A percentile compares a stretch with the other conserved stretches of the same genome.
Evolutionary conservation across 2,797 vertebrate genomes (phyloP).

Genomic region (Chaetophractus vellerosus): DNA sequence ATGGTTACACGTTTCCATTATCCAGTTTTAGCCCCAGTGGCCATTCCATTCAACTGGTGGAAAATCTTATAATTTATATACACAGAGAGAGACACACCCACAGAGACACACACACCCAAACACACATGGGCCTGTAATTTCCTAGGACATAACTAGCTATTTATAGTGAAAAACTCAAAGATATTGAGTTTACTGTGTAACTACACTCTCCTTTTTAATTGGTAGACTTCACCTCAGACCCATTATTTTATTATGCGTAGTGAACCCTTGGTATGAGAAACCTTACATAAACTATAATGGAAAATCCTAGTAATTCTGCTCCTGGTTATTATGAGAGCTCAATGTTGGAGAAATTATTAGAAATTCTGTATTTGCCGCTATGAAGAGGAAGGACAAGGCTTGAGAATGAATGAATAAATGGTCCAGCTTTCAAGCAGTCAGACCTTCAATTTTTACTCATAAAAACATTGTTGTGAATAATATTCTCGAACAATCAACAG

Average conservation of each 20-base stretch:
- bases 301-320: background rate
- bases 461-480: background rate
- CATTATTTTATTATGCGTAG: conserved; percentile 17
- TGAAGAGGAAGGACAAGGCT: background rate
- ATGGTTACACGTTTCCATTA: background rate
- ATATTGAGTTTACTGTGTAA: conserved; percentile 28
- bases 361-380: conserved; percentile 21
- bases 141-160: background rate
- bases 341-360: conserved; percentile 1
- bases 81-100: background rate
- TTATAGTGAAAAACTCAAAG: conserved; percentile 28
- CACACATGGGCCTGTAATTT: background rate
- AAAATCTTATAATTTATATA: conserved; percentile 4
- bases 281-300: conserved; percentile 29
- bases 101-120: background rate
- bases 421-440: background rate
- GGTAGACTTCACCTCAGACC: background rate
- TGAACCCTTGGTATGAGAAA: background rate
- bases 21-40: background rate
- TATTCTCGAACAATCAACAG: background rate
- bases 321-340: conserved; percentile 15
- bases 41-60: background rate
- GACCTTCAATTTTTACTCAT: background rate
- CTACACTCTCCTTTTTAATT: background rate
- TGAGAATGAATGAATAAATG: background rate